A percentile compares a stretch with the other conserved stretches of the same genome.
Evolutionary conservation across 1,140 invertebrate genomes (phyloP).

Genomic region (Schlechtendalia chinensis): DNA sequence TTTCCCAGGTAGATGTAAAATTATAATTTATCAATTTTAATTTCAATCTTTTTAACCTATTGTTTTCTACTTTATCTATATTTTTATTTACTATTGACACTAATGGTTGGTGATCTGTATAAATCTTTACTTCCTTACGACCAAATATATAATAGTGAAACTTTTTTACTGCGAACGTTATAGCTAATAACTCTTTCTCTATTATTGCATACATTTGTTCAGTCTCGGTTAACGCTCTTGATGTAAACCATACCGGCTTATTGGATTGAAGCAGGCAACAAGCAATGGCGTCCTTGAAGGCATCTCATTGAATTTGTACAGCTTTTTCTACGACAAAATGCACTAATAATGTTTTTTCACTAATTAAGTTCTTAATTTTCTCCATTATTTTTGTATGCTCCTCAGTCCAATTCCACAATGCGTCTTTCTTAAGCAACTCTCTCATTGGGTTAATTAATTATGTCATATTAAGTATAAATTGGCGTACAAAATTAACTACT

Average conservation of each 20-base stretch:
- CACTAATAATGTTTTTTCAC: neutral
- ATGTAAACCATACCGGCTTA: conserved; percentile 3
- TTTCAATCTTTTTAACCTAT: conserved; percentile 11
- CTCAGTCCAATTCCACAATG: neutral
- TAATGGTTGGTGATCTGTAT: conserved; percentile 22
- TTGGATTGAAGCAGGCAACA: neutral
- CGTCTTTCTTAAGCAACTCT: neutral
- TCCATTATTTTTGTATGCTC: neutral
- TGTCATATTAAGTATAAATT: neutral
- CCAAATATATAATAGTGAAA: conserved; percentile 28
- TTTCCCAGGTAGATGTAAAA: neutral
- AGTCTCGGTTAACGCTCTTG: conserved; percentile 4
- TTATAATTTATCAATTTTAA: neutral
- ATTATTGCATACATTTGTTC: conserved; percentile 13
- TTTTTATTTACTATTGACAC: neutral
- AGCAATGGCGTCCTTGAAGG: neutral
- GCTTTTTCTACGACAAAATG: neutral
- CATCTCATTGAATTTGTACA: conserved; percentile 10
- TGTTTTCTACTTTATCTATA: conserved; percentile 12
- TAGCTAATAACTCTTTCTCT: conserved; percentile 1
- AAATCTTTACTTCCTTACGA: neutral
- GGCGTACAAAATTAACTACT: neutral
- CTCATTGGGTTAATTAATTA: neutral
- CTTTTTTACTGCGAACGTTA: neutral
- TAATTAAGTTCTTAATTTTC: neutral